Evolutionary conservation across 2,113 vertebrate genomes (phyloP).

Genomic region (Protobothrops mucrosquamatus): DNA sequence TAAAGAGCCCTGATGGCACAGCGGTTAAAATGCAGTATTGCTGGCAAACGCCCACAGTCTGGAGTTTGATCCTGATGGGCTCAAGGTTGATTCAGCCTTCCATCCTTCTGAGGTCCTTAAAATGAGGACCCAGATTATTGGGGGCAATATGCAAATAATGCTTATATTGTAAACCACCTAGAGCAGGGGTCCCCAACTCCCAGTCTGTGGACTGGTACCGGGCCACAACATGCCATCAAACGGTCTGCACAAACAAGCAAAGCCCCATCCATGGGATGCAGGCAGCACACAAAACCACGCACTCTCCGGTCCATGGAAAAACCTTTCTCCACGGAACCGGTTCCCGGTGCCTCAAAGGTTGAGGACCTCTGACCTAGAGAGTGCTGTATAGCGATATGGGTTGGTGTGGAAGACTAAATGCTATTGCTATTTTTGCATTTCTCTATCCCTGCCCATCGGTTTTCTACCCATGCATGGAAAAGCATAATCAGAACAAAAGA

Average conservation of each 20-base stretch:
- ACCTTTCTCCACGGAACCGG: too few species aligned
- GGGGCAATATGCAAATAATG: not conserved
- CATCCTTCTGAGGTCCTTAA: not conserved
- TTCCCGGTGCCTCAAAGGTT: too few species aligned
- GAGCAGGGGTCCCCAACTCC: too few species aligned
- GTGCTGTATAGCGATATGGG: not conserved
- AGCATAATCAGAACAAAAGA: not conserved
- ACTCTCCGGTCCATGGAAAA: too few species aligned
- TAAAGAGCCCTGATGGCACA: not conserved
- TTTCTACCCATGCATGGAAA: not conserved
- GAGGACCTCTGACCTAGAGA: not conserved
- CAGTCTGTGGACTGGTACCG: too few species aligned
- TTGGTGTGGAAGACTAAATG: not conserved
- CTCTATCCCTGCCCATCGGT: not conserved
- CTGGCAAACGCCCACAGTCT: not conserved
- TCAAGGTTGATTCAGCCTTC: not conserved
- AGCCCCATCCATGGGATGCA: too few species aligned
- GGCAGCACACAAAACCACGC: too few species aligned
- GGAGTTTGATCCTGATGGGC: not conserved
- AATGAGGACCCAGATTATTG: not conserved
- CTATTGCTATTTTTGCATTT: not conserved
- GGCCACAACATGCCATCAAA: too few species aligned
- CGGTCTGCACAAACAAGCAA: too few species aligned
- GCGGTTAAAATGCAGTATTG: not conserved
- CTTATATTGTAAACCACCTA: not conserved